phyloP scores from a whole-genome alignment of 2,888 invertebrate genomes.

The Latrodectus hesperus region DNA sequence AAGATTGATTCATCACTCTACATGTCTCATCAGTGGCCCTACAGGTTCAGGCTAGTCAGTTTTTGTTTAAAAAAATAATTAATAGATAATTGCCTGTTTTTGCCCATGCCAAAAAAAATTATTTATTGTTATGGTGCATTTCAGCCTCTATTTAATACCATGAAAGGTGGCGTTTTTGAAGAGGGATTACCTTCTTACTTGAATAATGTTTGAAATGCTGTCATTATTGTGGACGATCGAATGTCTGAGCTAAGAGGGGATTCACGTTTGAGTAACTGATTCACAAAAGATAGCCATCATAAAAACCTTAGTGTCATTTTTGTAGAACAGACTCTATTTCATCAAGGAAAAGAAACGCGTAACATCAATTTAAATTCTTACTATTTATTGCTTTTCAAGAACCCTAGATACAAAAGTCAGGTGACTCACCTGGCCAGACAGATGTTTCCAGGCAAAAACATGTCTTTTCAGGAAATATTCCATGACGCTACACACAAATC shows the following conservation, averaged over 20 bases:
- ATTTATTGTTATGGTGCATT: not conserved
- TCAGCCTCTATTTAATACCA: no score
- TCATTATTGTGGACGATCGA: no score
- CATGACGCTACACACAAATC: not conserved
- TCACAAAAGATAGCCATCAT: not conserved
- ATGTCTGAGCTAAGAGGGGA: no score
- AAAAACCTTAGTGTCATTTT: not conserved
- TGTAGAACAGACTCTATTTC: not conserved
- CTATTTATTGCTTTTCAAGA: not conserved
- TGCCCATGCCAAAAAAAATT: not conserved
- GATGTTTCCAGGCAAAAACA: not conserved
- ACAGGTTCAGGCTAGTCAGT: no score
- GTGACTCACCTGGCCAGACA: not conserved
- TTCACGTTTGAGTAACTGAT: not conserved
- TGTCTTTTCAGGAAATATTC: not conserved
- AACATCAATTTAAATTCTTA: not conserved
- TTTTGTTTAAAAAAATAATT: not conserved
- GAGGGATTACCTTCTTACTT: no score
- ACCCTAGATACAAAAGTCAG: not conserved
- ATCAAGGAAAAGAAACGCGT: not conserved
- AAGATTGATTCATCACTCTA: not conserved
- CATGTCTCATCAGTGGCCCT: not conserved
- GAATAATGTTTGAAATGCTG: no score
- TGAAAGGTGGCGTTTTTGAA: no score
- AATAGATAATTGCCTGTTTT: not conserved